A percentile compares a stretch with the other conserved stretches of the same genome.
phyloP scores from a whole-genome alignment of 2,888 invertebrate species.

The Nymphalis urticae region DNA sequence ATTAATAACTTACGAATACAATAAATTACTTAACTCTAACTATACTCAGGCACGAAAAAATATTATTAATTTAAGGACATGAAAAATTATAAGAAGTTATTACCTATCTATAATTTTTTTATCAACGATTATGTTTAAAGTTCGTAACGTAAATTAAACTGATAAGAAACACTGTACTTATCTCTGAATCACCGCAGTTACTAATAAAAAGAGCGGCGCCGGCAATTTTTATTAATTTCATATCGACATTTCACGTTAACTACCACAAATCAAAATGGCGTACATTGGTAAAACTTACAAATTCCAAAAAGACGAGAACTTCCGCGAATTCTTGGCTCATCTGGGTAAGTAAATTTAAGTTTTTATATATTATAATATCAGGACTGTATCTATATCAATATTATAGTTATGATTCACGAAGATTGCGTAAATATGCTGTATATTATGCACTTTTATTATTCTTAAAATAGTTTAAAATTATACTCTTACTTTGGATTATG shows the following conservation, averaged over 20 bases:
- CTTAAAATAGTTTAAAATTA: too few relatives aligned
- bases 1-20: too few relatives aligned
- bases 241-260: conserved; percentile 4
- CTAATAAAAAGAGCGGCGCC: conserved; percentile 22
- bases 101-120: conserved; percentile 5
- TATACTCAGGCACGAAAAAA: too few relatives aligned
- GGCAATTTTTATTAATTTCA: conserved; percentile 12
- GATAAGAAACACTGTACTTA: conserved; percentile 11
- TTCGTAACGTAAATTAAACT: conserved; percentile 8
- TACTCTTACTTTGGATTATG: too few relatives aligned
- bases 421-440: too few relatives aligned
- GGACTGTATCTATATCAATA: too few relatives aligned
- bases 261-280: conserved; percentile 47
- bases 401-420: too few relatives aligned
- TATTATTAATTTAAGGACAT: neutral
- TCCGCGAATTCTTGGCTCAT: conserved; percentile 48
- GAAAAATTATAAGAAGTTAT: conserved; percentile 2
- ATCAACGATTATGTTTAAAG: conserved; percentile 2
- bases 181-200: conserved; percentile 5
- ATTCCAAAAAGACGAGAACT: conserved; percentile 50
- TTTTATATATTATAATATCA: neutral
- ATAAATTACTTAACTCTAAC: too few relatives aligned
- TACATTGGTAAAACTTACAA: conserved; percentile 52
- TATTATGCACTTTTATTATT: too few relatives aligned
- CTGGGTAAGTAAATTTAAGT: conserved; percentile 44